Percentiles rank a stretch among this genome's conserved stretches.
Evolutionary conservation across 2,888 invertebrate species (phyloP).

Genomic region (Petrophora chlorosata): DNA sequence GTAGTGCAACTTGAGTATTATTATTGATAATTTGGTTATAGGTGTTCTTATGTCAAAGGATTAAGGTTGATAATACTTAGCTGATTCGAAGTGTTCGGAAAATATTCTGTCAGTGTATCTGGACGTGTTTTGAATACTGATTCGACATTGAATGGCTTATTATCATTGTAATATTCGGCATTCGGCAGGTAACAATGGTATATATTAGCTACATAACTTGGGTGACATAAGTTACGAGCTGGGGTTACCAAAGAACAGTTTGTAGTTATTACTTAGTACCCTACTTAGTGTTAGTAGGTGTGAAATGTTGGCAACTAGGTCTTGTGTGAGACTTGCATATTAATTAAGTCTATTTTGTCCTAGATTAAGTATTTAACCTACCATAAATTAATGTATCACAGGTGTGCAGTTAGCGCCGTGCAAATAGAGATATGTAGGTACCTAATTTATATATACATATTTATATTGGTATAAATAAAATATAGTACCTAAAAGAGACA

Average conservation of each 20-base stretch:
- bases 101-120: constrained; percentile 25
- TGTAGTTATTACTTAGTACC: constrained; percentile 1
- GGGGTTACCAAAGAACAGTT: constrained; percentile 15
- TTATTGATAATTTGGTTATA: constrained; percentile 33
- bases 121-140: constrained; percentile 34
- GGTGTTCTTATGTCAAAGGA: constrained; percentile 15
- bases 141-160: constrained; percentile 29
- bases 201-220: constrained; percentile 24
- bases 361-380: too few species aligned
- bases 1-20: constrained; percentile 41
- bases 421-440: too few species aligned
- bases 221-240: constrained; percentile 28
- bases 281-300: constrained; percentile 5
- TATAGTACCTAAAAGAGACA: too few species aligned
- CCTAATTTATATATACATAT: too few species aligned
- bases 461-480: too few species aligned
- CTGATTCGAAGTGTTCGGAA: constrained; percentile 6
- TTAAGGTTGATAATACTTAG: constrained; percentile 27
- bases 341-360: constrained; percentile 3
- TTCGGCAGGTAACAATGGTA: constrained; percentile 32
- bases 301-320: constrained; percentile 10
- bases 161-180: too few species aligned
- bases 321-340: constrained; percentile 9
- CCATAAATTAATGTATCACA: too few species aligned
- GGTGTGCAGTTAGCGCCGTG: too few species aligned